Evolutionary conservation across 2,888 invertebrate species (phyloP).

Genomic region (Cyaniris semiargus): DNA sequence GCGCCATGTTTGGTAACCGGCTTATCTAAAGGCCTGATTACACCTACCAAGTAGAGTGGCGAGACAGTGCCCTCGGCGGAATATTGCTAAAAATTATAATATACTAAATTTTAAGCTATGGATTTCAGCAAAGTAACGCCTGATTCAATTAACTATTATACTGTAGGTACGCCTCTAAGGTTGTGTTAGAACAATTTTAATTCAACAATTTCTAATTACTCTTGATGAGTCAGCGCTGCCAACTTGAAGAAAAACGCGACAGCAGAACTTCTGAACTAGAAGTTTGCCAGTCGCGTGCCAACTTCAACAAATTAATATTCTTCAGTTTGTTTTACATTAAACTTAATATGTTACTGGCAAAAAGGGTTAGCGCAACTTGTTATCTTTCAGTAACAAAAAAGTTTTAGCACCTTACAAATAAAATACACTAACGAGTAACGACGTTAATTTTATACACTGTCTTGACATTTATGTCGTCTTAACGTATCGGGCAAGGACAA

Average conservation of each 20-base stretch:
- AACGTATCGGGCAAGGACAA: too few species aligned
- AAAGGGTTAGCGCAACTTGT: neutral
- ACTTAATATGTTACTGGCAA: neutral
- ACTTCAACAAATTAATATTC: constrained; percentile 6
- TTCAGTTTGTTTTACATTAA: neutral
- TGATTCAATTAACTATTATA: neutral
- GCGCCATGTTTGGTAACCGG: neutral
- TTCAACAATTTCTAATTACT: neutral
- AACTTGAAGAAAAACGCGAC: neutral
- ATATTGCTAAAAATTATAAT: too few species aligned
- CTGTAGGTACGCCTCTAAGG: too few species aligned
- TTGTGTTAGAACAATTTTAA: neutral
- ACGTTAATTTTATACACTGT: too few species aligned
- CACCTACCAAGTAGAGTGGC: too few species aligned
- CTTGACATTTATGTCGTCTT: too few species aligned
- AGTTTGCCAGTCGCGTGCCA: neutral
- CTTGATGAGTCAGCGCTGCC: neutral
- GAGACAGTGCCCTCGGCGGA: too few species aligned
- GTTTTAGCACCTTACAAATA: too few species aligned
- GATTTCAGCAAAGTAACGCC: neutral
- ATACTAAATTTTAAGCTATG: too few species aligned
- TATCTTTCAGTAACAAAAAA: too few species aligned
- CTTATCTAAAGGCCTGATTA: neutral
- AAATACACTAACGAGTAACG: too few species aligned
- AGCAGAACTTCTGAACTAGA: neutral